phyloP scores from a whole-genome alignment of 2,888 invertebrate genomes.

The Serripes groenlandicus region DNA sequence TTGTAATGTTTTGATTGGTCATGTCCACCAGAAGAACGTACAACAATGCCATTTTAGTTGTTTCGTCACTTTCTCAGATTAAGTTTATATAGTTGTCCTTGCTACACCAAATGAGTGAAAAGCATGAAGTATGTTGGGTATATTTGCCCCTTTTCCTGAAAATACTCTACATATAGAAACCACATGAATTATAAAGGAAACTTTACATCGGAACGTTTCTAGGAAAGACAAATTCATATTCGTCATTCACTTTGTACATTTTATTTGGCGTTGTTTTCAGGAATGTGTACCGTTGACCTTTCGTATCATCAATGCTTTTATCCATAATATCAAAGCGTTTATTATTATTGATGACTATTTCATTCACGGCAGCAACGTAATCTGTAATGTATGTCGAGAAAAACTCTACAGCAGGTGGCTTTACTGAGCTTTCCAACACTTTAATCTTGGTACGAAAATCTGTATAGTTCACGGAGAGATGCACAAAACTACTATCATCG shows the following conservation, averaged over 20 bases:
- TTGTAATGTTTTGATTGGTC: too few species aligned
- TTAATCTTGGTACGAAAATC: constrained; percentile 12
- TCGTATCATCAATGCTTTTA: constrained; percentile 1
- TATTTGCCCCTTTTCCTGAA: too few species aligned
- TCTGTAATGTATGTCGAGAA: constrained; percentile 40
- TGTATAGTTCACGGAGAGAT: constrained; percentile 8
- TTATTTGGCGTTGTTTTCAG: constrained; percentile 47
- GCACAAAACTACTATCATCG: constrained; percentile 12
- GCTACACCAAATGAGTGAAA: too few species aligned
- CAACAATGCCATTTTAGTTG: too few species aligned
- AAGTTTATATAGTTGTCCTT: too few species aligned
- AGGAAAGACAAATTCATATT: constrained; percentile 33
- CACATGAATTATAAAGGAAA: too few species aligned
- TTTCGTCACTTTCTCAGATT: too few species aligned
- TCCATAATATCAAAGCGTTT: constrained; percentile 19
- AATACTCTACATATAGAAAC: too few species aligned
- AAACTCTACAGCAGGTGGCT: constrained; percentile 22
- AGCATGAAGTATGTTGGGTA: too few species aligned
- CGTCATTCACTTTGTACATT: constrained; percentile 27
- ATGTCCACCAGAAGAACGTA: too few species aligned
- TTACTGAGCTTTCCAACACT: constrained; percentile 11
- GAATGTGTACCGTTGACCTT: constrained; percentile 36
- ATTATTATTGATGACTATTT: constrained; percentile 2
- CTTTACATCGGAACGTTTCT: constrained; percentile 23
- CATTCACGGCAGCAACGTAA: constrained; percentile 40